These are phyloP conservation scores for Nymphalis polychloros DNA, from an alignment of 2,888 invertebrate genomes.

Conservation along the genomic window DNA sequence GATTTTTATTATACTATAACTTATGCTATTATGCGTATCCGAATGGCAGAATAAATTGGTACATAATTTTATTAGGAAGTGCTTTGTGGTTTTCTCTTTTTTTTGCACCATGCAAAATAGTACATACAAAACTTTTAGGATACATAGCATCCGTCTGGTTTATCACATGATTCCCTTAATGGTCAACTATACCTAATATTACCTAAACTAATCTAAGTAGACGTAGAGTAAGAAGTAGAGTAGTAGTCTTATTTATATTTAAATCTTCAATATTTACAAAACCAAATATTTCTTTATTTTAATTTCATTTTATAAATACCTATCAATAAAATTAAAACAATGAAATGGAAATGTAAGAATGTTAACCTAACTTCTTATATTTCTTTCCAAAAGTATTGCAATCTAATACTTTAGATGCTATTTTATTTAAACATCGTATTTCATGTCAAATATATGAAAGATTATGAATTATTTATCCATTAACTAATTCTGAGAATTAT, in stretches of 20 bases:
- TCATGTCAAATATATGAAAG: neutral
- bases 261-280: neutral
- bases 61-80: constrained; percentile 17
- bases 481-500: neutral
- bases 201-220: neutral
- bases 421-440: neutral
- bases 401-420: neutral
- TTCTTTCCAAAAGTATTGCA: too few species aligned
- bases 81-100: constrained; percentile 43
- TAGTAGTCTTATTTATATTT: neutral
- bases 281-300: neutral
- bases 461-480: neutral
- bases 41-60: constrained; percentile 57
- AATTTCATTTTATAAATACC: too few species aligned
- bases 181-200: constrained; percentile 51
- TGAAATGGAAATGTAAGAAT: too few species aligned
- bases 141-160: constrained; percentile 70
- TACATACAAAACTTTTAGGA: constrained; percentile 84
- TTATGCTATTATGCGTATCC: constrained; percentile 41
- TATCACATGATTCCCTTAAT: constrained; percentile 89
- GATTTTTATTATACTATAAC: neutral
- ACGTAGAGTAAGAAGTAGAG: too few species aligned
- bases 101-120: constrained; percentile 92
- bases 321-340: too few species aligned
- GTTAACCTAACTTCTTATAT: too few species aligned